Evolutionary conservation across 2,888 invertebrate species (phyloP).

Genomic region (Eudiplozoon nipponicum): DNA sequence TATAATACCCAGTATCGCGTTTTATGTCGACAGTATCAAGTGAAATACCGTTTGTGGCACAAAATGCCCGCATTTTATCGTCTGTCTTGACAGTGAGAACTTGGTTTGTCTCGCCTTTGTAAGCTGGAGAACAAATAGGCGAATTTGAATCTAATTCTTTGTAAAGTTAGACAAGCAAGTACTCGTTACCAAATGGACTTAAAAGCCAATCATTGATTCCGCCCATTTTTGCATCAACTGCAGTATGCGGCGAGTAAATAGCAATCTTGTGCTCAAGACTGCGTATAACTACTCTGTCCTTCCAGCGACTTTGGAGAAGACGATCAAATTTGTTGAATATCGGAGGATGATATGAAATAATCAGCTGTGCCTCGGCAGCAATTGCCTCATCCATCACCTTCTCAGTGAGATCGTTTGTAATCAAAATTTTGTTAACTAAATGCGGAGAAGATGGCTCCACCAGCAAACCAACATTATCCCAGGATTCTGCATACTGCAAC

Average conservation of each 20-base stretch:
- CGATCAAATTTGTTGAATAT: slow-evolving; percentile 53
- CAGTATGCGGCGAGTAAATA: slow-evolving; percentile 64
- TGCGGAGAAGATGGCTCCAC: slow-evolving; percentile 40
- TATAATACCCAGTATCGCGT: too few relatives aligned
- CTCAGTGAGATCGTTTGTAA: slow-evolving; percentile 70
- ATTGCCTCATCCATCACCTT: slow-evolving; percentile 45
- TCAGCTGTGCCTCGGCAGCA: slow-evolving; percentile 38
- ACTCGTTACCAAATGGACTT: slow-evolving; percentile 34
- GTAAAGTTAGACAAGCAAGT: too few relatives aligned
- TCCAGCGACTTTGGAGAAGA: slow-evolving; percentile 36
- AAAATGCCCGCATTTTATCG: too few relatives aligned
- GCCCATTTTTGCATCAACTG: slow-evolving; percentile 46
- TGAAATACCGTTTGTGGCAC: too few relatives aligned
- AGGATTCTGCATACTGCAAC: slow-evolving; percentile 35
- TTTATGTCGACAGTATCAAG: too few relatives aligned
- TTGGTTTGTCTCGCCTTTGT: too few relatives aligned
- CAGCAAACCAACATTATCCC: slow-evolving; percentile 76
- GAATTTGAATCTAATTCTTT: too few relatives aligned
- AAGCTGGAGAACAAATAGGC: too few relatives aligned
- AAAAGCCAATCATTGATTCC: slow-evolving; percentile 80
- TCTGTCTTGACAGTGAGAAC: too few relatives aligned
- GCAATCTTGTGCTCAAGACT: slow-evolving; percentile 53
- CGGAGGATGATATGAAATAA: slow-evolving; percentile 76
- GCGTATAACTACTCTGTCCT: slow-evolving; percentile 44
- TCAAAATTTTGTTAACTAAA: slow-evolving; percentile 33